Conservation (phyloP, 1,140 invertebrate genomes). For the Hormaphis cornu region DNA sequence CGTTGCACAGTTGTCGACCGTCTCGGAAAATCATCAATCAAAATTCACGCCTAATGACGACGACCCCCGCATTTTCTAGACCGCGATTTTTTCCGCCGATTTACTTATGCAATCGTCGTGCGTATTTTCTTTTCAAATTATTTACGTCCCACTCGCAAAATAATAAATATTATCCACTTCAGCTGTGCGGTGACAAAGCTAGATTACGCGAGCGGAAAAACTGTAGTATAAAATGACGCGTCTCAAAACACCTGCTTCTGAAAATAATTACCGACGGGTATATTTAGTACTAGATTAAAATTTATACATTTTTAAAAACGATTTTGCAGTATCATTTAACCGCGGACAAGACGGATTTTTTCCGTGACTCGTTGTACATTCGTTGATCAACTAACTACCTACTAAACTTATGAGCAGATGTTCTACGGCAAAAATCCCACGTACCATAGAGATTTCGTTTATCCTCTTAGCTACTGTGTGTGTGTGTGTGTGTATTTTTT, state of each 20-base stretch:
- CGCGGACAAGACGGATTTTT: not conserved
- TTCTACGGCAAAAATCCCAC: not conserved
- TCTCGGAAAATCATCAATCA: not conserved
- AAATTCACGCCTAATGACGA: not conserved
- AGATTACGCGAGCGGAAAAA: not conserved
- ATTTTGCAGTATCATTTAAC: not conserved
- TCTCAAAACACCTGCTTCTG: not conserved
- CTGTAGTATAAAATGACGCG: not conserved
- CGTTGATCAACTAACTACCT: not conserved
- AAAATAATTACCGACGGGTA: not conserved
- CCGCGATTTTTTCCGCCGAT: not conserved
- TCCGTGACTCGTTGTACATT: not conserved
- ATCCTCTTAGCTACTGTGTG: not conserved
- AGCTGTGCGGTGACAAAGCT: not conserved
- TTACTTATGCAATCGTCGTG: not conserved
- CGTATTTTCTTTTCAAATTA: not conserved
- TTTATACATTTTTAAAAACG: not conserved
- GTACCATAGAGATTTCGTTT: conserved; percentile 20
- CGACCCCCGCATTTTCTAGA: not conserved
- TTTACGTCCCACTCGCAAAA: not conserved
- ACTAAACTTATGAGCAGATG: conserved; percentile 14
- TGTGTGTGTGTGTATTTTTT: not conserved
- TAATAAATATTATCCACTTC: not conserved
- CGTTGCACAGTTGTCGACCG: not conserved
- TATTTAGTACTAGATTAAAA: not conserved